Evolutionary conservation across 2,797 vertebrate genomes (phyloP), one percentile per base, ranked within the genome.

Genomic region (Pteronotus mesoamericanus): DNA sequence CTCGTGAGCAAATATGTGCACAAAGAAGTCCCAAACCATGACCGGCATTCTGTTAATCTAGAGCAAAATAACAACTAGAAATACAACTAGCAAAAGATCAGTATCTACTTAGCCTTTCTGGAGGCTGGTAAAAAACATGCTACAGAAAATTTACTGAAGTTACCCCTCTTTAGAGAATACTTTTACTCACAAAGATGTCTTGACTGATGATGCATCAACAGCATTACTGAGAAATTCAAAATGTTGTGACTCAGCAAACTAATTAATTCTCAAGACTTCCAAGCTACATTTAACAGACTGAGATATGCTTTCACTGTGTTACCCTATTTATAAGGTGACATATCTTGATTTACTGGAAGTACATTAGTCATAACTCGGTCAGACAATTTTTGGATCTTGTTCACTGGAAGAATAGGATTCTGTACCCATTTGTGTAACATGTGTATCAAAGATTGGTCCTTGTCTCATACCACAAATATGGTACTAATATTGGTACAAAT

Each of bases 211-310:
- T 57, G 15, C 21, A 89, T 39, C 46, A 57, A 93, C 78, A 39
- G 44, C 46, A 94, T 61, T 89, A 93, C 0, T 78, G n/a, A 92
- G 32, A 64, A 93, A 89, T 75, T 95, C 64, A 72, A 90, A 97
- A 77, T 64, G 51, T 22, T 57, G 39, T 95, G 77, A 96, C 69
- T 96, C 87, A 94, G 66, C 89, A 97, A 96, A 89, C 32, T 34
- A 87, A 84, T 61, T 78, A 95, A 90, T 66, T 91, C 72, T 96
- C 72, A 92, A 92, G 78, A 96, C 34, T 95, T 95, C 69, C 84
- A 78, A 71, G 69, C 39, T 94, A 94, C 78, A 94, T 86, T 89
- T 89, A 96, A 94, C 57, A 79, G 22, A 85, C 53, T 55, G 46
- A 94, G 84, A 87, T 57, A 90, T 88, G n/a, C 57, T 85, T 91